Evolutionary conservation across 2,888 invertebrate genomes (phyloP), one percentile per base, ranked within the genome.

Genomic region (Phorcus lineatus): DNA sequence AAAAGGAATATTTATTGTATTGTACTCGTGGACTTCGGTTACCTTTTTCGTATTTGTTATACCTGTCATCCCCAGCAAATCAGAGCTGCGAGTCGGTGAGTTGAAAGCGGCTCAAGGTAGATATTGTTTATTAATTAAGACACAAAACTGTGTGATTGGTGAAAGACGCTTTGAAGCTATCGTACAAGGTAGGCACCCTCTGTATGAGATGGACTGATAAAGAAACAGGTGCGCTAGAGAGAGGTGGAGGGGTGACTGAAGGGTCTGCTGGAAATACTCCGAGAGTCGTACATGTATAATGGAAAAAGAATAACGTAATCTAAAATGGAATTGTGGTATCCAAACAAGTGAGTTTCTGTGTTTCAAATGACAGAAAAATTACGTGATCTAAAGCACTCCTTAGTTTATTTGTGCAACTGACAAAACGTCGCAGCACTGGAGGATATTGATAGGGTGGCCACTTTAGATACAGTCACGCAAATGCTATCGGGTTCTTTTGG

Each of bases 101-200:
- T 28, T 62, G 28, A 62, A 62, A 62, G 62, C 28, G 28, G 6
- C 9, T 62, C 62, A 16, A 22, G 28, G 62, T 28, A 28, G 62
- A 62, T 24, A 24, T 28, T 62, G 24, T 62, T 28, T 62, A 62
- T 62, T 62, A 62, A 62, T 62, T 62, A 62, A 62, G 62, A 62
- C 62, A 62, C 62, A 62, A 62, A 24, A 13, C 16, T 62, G 24
- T 62, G 16, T 13, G 28, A 17, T 24, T 3, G 22, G 13, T 24
- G 16, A 62, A 16, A 62, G 28, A 28, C 28, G 62, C 24, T 62
- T 47, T 24, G 62, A 62, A 62, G 22, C 62, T 9, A 7, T 62
- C 28, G 24, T n/a, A 3, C 62, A 24, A 62, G 16, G 17, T 28
- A 62, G 62, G 62, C 62, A 62, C 62, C 28, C 28, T 28, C 16